Evolutionary conservation across 2,797 vertebrate species (phyloP).

Genomic region (Cossypha caffra): DNA sequence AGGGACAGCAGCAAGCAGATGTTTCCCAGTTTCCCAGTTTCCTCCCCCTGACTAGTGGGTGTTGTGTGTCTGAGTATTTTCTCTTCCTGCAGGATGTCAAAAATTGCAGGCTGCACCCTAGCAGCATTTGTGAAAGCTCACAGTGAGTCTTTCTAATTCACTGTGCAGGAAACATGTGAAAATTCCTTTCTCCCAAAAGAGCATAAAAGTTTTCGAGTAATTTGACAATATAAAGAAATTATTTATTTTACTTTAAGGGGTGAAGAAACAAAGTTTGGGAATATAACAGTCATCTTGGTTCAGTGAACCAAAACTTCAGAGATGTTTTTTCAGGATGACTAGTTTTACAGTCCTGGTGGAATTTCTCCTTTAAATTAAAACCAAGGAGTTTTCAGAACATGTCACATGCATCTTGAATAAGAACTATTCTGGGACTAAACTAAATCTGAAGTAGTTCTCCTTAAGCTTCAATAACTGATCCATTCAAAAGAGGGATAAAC

Average conservation of each 20-base stretch:
- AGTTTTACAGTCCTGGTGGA: background rate
- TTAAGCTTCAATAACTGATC: background rate
- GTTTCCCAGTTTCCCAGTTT: background rate
- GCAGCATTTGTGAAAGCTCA: background rate
- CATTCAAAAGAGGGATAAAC: background rate
- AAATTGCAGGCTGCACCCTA: background rate
- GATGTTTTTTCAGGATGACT: background rate
- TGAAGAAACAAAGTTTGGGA: background rate
- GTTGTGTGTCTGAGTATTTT: background rate
- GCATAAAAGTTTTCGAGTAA: background rate
- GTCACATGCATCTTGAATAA: background rate
- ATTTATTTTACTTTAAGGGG: background rate
- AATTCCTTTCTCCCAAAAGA: background rate
- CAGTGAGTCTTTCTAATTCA: background rate
- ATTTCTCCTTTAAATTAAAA: slow-evolving; percentile 39
- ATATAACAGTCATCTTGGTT: background rate
- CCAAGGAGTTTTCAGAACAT: background rate
- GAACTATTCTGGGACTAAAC: background rate
- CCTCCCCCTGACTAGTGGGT: background rate
- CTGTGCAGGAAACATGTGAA: background rate
- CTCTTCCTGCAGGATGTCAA: background rate
- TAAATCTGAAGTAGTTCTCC: background rate
- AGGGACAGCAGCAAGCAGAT: background rate
- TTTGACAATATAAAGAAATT: background rate
- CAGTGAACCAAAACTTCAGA: background rate